A percentile compares a stretch with the other conserved stretches of the same genome.
Evolutionary conservation across 2,888 invertebrate genomes (phyloP).

Genomic region (Dynastes tityus): DNA sequence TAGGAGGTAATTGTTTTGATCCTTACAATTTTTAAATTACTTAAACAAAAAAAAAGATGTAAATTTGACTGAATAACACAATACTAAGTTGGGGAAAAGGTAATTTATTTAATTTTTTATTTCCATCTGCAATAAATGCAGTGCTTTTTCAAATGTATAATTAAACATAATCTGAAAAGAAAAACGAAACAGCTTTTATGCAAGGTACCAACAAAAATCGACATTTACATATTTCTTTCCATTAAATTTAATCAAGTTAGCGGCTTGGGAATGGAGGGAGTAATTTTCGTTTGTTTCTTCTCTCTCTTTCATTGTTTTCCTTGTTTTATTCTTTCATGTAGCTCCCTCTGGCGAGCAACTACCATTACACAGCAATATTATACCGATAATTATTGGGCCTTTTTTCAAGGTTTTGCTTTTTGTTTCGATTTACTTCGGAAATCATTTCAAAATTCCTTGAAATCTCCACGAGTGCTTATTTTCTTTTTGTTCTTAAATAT

Average conservation of each 20-base stretch:
- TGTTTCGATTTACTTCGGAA: too few species aligned
- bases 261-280: neutral
- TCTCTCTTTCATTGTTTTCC: too few species aligned
- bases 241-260: neutral
- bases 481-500: too few species aligned
- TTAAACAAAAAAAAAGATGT: neutral
- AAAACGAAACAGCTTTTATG: neutral
- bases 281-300: neutral
- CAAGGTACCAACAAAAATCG: neutral
- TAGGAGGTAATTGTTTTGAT: too few species aligned
- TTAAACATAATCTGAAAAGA: neutral
- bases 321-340: neutral
- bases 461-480: too few species aligned
- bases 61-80: neutral
- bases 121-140: constrained; percentile 1
- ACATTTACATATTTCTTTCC: neutral
- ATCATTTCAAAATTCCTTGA: too few species aligned
- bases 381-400: too few species aligned
- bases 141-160: too few species aligned
- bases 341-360: constrained; percentile 4
- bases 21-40: too few species aligned
- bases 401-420: too few species aligned
- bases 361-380: constrained; percentile 34
- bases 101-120: neutral
- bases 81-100: too few species aligned